Conservation (phyloP, 1,140 invertebrate species). For the Tetragonula clypearis region DNA sequence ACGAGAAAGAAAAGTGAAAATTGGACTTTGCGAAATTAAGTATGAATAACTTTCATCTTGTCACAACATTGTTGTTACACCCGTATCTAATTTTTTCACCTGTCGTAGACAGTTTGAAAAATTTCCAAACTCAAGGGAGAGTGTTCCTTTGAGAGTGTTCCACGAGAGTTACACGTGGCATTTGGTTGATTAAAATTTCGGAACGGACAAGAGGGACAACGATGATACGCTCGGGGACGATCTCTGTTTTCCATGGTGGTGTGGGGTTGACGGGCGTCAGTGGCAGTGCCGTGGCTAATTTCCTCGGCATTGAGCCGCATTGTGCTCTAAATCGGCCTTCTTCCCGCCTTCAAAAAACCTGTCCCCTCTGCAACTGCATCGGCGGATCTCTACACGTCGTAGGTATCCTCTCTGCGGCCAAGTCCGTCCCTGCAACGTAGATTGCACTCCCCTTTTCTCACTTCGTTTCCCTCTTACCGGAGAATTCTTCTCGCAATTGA, state of each 20-base stretch:
- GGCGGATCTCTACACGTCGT: conserved; percentile 41
- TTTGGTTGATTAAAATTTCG: background rate
- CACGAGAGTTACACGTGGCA: background rate
- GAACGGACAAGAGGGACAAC: background rate
- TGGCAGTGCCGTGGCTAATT: conserved; percentile 76
- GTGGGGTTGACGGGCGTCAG: conserved; percentile 75
- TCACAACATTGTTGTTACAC: no score
- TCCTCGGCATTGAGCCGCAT: conserved; percentile 76
- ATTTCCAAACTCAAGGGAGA: no score
- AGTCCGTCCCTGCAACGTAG: conserved; percentile 33
- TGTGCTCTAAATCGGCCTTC: conserved; percentile 74
- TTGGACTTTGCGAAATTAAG: no score
- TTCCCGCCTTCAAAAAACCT: conserved; percentile 58
- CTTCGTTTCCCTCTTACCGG: no score
- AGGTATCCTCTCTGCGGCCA: conserved; percentile 14
- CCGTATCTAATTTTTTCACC: no score
- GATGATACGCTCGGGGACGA: conserved; percentile 5
- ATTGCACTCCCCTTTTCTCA: background rate
- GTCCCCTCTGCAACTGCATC: conserved; percentile 53
- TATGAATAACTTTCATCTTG: no score
- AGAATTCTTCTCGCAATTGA: background rate
- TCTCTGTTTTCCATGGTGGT: conserved; percentile 64
- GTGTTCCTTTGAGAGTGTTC: no score
- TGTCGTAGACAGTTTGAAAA: no score
- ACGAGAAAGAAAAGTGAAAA: no score